Conservation (phyloP, 1,140 invertebrate genomes). For the Ips typographus region DNA sequence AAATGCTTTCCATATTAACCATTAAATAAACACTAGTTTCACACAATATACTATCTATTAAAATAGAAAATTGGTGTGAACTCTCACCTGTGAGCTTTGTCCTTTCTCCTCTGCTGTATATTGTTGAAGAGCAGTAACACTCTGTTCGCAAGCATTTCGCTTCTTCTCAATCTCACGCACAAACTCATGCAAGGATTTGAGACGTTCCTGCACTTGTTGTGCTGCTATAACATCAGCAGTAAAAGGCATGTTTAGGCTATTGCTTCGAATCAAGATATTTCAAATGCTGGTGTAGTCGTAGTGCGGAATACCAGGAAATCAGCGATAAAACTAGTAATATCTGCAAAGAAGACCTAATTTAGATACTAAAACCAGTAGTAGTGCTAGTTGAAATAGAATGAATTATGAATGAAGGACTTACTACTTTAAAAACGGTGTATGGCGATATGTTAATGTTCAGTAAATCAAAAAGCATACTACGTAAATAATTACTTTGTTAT, state of each 20-base stretch:
- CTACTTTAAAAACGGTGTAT: conserved; percentile 38
- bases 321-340: conserved; percentile 36
- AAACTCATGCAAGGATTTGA: conserved; percentile 73
- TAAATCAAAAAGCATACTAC: conserved; percentile 24
- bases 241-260: conserved; percentile 62
- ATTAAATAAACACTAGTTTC: too few relatives aligned
- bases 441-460: conserved; percentile 30
- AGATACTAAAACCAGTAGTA: background rate
- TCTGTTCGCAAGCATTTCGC: conserved; percentile 73
- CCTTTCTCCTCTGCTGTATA: conserved; percentile 72
- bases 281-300: conserved; percentile 38
- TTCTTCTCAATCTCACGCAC: conserved; percentile 82
- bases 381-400: too few relatives aligned
- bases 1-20: too few relatives aligned
- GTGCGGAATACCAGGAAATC: conserved; percentile 44
- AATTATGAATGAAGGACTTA: conserved; percentile 23
- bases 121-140: conserved; percentile 75
- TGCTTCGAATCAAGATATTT: conserved; percentile 10
- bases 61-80: too few relatives aligned
- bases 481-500: background rate
- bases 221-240: conserved; percentile 72
- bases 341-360: conserved; percentile 31
- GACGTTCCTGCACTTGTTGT: conserved; percentile 77
- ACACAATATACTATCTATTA: too few relatives aligned
- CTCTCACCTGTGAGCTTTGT: conserved; percentile 57